phyloP scores from a whole-genome alignment of 2,888 invertebrate species.

The Pollenia labialis region DNA sequence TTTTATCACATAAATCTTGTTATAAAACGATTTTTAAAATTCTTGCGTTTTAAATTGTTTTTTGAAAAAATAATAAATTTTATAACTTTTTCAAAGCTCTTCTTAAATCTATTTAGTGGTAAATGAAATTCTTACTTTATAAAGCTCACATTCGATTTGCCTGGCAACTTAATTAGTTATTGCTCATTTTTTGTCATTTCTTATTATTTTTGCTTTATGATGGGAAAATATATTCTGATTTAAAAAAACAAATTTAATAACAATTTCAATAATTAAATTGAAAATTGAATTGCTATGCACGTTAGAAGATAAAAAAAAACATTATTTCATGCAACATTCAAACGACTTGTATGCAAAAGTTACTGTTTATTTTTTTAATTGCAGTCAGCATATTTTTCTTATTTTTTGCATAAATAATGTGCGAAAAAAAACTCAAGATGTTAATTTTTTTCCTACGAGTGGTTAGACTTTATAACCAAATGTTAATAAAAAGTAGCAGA shows the following conservation, averaged over 20 bases:
- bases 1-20: too few relatives aligned
- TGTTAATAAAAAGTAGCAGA: slow-evolving; percentile 25
- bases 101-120: too few relatives aligned
- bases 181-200: not conserved
- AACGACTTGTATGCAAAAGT: slow-evolving; percentile 19
- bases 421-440: slow-evolving; percentile 58
- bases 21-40: too few relatives aligned
- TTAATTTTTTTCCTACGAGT: slow-evolving; percentile 17
- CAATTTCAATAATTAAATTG: slow-evolving; percentile 61
- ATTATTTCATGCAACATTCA: slow-evolving; percentile 19
- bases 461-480: slow-evolving; percentile 42
- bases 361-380: slow-evolving; percentile 6
- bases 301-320: slow-evolving; percentile 17
- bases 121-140: not conserved
- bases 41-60: too few relatives aligned
- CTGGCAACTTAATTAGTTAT: slow-evolving; percentile 39
- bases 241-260: slow-evolving; percentile 53
- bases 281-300: slow-evolving; percentile 20
- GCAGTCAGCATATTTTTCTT: not conserved
- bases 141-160: not conserved
- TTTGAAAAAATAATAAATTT: too few relatives aligned
- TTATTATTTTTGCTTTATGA: slow-evolving; percentile 23
- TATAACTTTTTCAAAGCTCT: too few relatives aligned
- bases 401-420: slow-evolving; percentile 64
- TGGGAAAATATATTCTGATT: slow-evolving; percentile 57